Evolutionary conservation across 2,797 vertebrate genomes (phyloP), one percentile per base, ranked within the genome.

Genomic region (Falco biarmicus): DNA sequence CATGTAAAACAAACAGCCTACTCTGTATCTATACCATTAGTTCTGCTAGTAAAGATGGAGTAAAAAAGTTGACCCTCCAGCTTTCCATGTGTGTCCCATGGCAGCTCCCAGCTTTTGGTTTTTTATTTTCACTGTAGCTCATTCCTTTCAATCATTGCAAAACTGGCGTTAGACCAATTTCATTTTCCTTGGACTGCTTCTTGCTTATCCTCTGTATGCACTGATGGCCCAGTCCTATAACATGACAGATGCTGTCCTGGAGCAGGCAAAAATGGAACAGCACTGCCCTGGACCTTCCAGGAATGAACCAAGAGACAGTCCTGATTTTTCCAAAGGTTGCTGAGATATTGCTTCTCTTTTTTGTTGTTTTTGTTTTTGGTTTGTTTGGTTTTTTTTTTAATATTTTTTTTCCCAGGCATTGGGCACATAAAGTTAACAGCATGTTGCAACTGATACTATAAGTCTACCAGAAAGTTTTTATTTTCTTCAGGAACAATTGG

Each of bases 221-320:
- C 29, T 59, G 84, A 32, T 93, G 79, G 74, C 47, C 41, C 73
- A 45, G 59, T 76, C 54, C 71, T 89, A 11, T 47, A 90, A 77
- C 28, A 45, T 87, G 87, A 73, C 89, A 96, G 93, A 92, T 94
- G 88, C 53, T 87, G 57, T 78, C 65, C 56, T 91, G 80, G 71
- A 94, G 32, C 66, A 73, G 79, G n/a, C 9, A 39, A 81, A 86
- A 94, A 83, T 28, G 51, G 51, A 96, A 83, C 61, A 85, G 48
- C 48, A 37, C 32, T 75, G 28, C 24, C 45, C 48, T 85, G 21
- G 15, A 89, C 31, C 34, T 94, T 91, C 60, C 70, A 94, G 20
- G 8, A 94, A 82, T 20, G 25, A 65, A 77, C 32, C 45, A 70
- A 77, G 79, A 78, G 65, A 77, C 25, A 70, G 15, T 4, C 7